Percentiles rank a stretch among this genome's conserved stretches.
Conservation (phyloP, 2,113 vertebrate species). For the Alethe castanea region DNA sequence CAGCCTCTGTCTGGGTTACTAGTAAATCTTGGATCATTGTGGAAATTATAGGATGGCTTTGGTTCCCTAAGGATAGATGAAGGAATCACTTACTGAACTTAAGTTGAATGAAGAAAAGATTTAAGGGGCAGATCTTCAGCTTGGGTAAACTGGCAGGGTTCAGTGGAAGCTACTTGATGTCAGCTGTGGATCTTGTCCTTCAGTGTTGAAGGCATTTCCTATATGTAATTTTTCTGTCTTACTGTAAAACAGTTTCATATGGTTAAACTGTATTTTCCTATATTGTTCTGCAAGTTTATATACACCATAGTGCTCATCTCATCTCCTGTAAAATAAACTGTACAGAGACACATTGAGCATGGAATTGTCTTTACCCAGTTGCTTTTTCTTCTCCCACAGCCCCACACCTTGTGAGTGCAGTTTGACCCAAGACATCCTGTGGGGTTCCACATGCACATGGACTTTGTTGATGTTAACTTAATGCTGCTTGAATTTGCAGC, state of each 20-base stretch:
- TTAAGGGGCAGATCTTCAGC: slow-evolving; percentile 56
- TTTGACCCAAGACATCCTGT: background rate
- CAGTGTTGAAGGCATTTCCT: slow-evolving; percentile 67
- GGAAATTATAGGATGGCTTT: background rate
- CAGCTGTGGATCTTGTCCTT: slow-evolving; percentile 59
- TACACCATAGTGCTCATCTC: slow-evolving; percentile 69
- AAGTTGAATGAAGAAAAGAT: slow-evolving; percentile 64
- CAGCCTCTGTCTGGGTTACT: slow-evolving; percentile 66
- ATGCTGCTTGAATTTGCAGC: background rate
- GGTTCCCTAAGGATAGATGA: slow-evolving; percentile 44
- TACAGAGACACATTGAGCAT: slow-evolving; percentile 54
- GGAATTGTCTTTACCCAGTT: background rate
- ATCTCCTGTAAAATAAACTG: slow-evolving; percentile 73
- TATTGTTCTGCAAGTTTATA: slow-evolving; percentile 54
- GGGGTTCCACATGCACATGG: background rate
- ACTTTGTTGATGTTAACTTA: background rate
- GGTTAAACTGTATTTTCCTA: slow-evolving; percentile 61
- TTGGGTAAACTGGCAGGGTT: slow-evolving; percentile 21
- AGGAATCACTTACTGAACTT: slow-evolving; percentile 62
- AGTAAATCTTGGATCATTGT: slow-evolving; percentile 47
- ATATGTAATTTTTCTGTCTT: slow-evolving; percentile 61
- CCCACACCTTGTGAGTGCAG: background rate
- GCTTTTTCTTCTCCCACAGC: background rate
- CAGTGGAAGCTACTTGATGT: slow-evolving; percentile 38
- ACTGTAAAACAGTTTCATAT: slow-evolving; percentile 71